phyloP scores from a whole-genome alignment of 2,113 vertebrate species.

The Picathartes gymnocephalus region DNA sequence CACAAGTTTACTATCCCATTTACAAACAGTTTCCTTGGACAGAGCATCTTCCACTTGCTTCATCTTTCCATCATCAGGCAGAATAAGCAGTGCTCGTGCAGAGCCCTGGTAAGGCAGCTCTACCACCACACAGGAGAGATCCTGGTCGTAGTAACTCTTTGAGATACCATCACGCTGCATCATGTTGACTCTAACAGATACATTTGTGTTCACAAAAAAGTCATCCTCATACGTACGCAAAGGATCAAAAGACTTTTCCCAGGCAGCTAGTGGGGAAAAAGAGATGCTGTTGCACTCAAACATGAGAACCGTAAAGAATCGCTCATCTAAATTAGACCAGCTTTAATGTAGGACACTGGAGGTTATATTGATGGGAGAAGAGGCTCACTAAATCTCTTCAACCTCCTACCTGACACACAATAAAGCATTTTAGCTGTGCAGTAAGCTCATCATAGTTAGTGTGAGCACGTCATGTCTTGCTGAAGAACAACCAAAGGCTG shows the following conservation, averaged over 20 bases:
- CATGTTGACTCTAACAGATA: conserved; percentile 59
- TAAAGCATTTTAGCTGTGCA: neutral
- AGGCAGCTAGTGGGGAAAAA: conserved; percentile 41
- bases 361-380: neutral
- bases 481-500: neutral
- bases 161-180: neutral
- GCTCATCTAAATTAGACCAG: neutral
- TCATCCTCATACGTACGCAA: neutral
- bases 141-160: conserved; percentile 34
- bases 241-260: conserved; percentile 56
- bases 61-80: conserved; percentile 81
- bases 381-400: neutral
- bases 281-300: neutral
- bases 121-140: conserved; percentile 73
- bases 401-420: neutral
- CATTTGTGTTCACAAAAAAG: conserved; percentile 52
- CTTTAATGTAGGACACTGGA: neutral
- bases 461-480: neutral
- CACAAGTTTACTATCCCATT: conserved; percentile 30
- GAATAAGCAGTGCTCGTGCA: conserved; percentile 78
- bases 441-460: neutral
- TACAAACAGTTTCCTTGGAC: conserved; percentile 40
- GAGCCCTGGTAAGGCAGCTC: conserved; percentile 82
- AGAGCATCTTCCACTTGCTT: conserved; percentile 71
- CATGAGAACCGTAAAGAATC: neutral